Percentiles rank a stretch among this genome's conserved stretches.
These are phyloP conservation scores for Coturnix japonica DNA, from an alignment of 2,113 vertebrate genomes.

Conservation along the genomic window DNA sequence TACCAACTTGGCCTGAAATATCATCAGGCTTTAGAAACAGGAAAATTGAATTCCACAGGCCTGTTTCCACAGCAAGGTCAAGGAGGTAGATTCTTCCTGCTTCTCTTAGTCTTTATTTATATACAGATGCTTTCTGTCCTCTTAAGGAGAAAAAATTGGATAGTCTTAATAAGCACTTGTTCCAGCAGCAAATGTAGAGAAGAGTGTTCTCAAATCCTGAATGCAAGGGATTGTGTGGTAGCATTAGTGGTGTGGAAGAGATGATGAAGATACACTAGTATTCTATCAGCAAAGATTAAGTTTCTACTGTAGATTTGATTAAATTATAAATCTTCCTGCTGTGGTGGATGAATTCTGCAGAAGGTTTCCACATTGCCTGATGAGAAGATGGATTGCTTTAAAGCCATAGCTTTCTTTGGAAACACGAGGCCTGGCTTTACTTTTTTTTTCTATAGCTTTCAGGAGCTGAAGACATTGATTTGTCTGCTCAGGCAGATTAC, in stretches of 20 bases:
- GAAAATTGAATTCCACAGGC: no score
- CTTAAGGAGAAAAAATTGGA: neutral
- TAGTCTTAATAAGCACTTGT: neutral
- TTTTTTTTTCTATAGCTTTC: conserved; percentile 1
- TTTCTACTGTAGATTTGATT: neutral
- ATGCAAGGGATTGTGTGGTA: neutral
- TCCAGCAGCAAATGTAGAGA: neutral
- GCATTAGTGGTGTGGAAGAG: neutral
- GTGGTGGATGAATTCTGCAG: neutral
- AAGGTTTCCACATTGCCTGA: neutral
- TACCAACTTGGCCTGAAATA: neutral
- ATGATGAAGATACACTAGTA: neutral
- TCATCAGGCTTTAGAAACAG: neutral
- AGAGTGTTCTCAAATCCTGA: neutral
- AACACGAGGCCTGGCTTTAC: neutral
- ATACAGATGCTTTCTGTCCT: neutral
- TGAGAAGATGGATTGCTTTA: conserved; percentile 1
- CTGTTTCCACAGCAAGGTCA: no score
- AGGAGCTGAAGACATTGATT: conserved; percentile 22
- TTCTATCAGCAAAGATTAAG: neutral
- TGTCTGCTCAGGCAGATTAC: conserved; percentile 20
- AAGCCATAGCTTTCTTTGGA: neutral
- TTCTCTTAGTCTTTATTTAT: neutral
- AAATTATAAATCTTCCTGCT: neutral
- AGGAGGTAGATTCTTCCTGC: neutral